Evolutionary conservation across 2,113 vertebrate genomes (phyloP).

Genomic region (Circaetus cinerascens): DNA sequence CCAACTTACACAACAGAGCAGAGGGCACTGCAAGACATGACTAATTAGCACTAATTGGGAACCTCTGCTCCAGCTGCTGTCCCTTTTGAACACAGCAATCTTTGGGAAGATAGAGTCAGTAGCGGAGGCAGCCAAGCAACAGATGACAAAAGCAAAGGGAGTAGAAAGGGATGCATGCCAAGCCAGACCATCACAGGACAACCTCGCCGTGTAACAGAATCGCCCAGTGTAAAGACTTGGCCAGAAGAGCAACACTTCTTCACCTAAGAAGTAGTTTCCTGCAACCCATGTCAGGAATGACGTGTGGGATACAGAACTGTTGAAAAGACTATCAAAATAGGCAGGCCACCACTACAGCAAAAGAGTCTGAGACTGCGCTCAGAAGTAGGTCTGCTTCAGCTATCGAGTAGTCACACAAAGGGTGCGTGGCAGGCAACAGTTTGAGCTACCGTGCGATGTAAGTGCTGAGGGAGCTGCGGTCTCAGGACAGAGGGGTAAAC

Average conservation of each 20-base stretch:
- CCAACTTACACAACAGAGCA: not conserved
- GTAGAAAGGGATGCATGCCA: not conserved
- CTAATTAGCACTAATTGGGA: not conserved
- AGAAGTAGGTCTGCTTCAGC: not conserved
- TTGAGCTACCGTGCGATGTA: not conserved
- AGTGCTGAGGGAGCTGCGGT: not conserved
- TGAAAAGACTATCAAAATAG: not conserved
- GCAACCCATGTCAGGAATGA: not conserved
- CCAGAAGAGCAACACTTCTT: not conserved
- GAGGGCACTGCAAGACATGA: not conserved
- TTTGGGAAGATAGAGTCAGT: not conserved
- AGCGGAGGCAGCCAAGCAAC: not conserved
- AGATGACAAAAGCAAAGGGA: not conserved
- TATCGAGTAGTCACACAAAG: not conserved
- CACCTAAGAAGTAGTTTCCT: not conserved
- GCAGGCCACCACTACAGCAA: not conserved
- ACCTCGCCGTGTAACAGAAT: not conserved
- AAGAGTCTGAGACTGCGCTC: not conserved
- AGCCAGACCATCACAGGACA: not conserved
- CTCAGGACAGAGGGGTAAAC: not conserved
- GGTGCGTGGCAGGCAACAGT: not conserved
- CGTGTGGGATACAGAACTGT: not conserved
- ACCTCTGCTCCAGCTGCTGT: not conserved
- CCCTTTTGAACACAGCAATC: not conserved
- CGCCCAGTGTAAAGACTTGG: not conserved